A percentile compares a stretch with the other conserved stretches of the same genome.
Evolutionary conservation across 2,113 vertebrate genomes (phyloP).

Genomic region (Poecile atricapillus): DNA sequence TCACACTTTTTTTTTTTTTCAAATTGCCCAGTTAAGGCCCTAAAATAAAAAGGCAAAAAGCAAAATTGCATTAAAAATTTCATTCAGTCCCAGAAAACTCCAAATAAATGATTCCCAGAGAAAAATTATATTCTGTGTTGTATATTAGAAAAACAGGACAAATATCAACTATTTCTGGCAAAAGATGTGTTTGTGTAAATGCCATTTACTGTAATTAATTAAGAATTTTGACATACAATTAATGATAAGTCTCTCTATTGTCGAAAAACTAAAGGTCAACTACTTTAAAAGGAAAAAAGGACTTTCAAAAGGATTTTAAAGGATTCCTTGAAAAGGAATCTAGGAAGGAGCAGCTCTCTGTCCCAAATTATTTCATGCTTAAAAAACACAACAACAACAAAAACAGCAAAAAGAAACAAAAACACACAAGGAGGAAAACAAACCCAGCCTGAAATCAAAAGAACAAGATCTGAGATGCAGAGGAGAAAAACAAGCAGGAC

Average conservation of each 20-base stretch:
- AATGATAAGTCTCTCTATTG: background rate
- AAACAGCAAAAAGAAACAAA: background rate
- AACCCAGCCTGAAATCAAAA: background rate
- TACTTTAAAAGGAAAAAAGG: background rate
- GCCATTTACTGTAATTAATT: background rate
- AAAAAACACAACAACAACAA: background rate
- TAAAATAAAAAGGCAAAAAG: background rate
- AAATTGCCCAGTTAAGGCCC: background rate
- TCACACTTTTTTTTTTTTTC: background rate
- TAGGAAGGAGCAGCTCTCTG: background rate
- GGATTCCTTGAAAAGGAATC: background rate
- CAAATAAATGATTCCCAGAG: background rate
- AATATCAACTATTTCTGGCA: background rate
- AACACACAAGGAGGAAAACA: background rate
- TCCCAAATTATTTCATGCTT: background rate
- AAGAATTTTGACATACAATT: background rate
- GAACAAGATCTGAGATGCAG: background rate
- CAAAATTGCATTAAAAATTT: background rate
- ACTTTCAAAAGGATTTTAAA: background rate
- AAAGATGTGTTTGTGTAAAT: background rate
- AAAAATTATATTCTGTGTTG: accelerated
- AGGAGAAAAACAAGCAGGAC: background rate
- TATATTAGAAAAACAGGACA: background rate
- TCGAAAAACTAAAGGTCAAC: background rate
- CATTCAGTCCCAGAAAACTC: background rate